phyloP scores from a whole-genome alignment of 2,888 invertebrate genomes.

The Harmothoe impar region DNA sequence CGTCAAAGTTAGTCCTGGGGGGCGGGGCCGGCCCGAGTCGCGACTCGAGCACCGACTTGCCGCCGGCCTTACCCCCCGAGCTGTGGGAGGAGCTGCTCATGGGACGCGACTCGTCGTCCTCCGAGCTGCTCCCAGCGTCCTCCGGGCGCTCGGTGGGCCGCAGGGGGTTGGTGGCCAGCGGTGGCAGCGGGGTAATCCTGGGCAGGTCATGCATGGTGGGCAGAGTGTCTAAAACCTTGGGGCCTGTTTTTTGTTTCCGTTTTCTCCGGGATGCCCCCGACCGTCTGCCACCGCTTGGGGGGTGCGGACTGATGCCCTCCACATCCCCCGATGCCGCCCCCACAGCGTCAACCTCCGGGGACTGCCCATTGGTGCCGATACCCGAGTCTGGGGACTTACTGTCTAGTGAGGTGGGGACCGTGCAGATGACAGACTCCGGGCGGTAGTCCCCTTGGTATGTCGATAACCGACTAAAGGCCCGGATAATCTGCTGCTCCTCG shows the following conservation, averaged over 20 bases:
- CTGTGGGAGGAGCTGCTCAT: background rate
- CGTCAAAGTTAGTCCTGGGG: conserved; percentile 78
- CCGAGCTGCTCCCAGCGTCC: conserved; percentile 21
- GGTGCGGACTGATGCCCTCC: background rate
- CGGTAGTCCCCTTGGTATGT: conserved; percentile 51
- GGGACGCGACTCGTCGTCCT: background rate
- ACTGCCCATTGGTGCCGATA: conserved; percentile 75
- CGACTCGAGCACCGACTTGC: conserved; percentile 67
- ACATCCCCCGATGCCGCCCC: background rate
- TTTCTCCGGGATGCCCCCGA: conserved; percentile 67
- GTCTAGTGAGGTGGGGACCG: background rate
- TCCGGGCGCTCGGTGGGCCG: background rate
- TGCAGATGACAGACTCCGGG: conserved; percentile 65
- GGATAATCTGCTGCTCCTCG: conserved; percentile 68
- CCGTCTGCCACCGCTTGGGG: background rate
- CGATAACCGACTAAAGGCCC: conserved; percentile 43
- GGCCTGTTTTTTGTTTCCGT: conserved; percentile 71
- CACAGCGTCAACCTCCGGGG: conserved; percentile 64
- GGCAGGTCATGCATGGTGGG: conserved; percentile 58
- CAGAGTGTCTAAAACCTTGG: background rate
- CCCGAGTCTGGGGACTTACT: conserved; percentile 78
- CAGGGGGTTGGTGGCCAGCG: background rate
- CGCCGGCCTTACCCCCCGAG: conserved; percentile 64
- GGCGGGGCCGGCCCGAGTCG: background rate
- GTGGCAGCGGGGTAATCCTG: conserved; percentile 33